Base-by-base conservation (phyloP, 2,113 vertebrate species). In the Clarias batrachus region DNA sequence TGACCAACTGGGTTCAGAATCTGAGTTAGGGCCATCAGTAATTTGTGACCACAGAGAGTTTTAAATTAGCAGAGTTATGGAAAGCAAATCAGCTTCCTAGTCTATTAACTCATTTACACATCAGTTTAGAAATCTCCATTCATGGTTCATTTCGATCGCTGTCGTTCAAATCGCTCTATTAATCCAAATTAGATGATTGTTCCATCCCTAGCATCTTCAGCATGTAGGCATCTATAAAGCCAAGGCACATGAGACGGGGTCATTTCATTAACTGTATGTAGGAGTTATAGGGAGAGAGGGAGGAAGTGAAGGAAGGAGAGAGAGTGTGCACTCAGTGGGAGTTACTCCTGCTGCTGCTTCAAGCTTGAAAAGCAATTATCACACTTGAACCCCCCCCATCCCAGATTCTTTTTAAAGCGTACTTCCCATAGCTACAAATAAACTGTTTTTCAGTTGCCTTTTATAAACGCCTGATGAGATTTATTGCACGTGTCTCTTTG, bases 331-430 rank as follows among this genome's bases (percentile, higher is more conserved):
- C 59, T 77, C 37, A 52, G 25, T 27, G 23, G 23, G 37, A 63
- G 37, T 74, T 66, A 82, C 59, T 65, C 23, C 33, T 76, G 54
- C 81, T 83, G 56, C 68, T 74, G 27, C 68, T 71, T 83, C 56
- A 33, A 57, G 70, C 79, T 77, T 76, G 80, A 82, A 76, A 86
- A 82, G 37, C 57, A 70, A 87, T 87, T 52, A 82, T 74, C 79
- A 41, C 56, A 54, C 68, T 30, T 56, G 57, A 82, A 76, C 54
- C 41, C 80, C 41, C 80, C 68, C 54, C n/a, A 85, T n/a, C 25
- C 60, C 4, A 21, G 37, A 27, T 77, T 84, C 70, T 84, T 76
- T 85, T 85, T 85, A 77, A 77, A 85, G 83, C 33, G 5, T 37
- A 85, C 83, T 63, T 77, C 71, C 37, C 59, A 84, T 48, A 77